Percentiles rank a stretch among this genome's conserved stretches.
Conservation (phyloP, 2,888 invertebrate genomes). For the Archips xylosteana region DNA sequence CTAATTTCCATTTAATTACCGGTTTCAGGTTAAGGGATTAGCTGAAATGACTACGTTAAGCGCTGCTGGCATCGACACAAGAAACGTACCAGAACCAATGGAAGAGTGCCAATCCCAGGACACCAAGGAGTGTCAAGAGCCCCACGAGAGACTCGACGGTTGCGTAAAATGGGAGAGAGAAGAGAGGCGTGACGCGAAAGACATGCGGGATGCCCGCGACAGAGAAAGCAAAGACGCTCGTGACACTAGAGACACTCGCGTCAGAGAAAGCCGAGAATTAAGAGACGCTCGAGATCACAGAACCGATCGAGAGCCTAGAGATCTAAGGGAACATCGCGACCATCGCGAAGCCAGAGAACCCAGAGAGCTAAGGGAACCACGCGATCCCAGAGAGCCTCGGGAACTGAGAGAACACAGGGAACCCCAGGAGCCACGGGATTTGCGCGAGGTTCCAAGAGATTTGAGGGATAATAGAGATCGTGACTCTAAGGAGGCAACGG, state of each 20-base stretch:
- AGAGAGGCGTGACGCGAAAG: slow-evolving; percentile 71
- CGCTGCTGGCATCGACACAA: slow-evolving; percentile 85
- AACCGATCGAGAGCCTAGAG: slow-evolving; percentile 62
- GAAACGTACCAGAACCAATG: slow-evolving; percentile 81
- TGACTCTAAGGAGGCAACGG: slow-evolving; percentile 72
- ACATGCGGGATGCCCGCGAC: slow-evolving; percentile 66
- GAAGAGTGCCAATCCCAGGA: slow-evolving; percentile 77
- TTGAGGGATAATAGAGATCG: slow-evolving; percentile 70
- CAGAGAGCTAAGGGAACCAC: slow-evolving; percentile 62
- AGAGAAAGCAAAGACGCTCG: slow-evolving; percentile 71
- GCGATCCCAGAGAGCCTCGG: slow-evolving; percentile 65
- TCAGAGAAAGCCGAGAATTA: slow-evolving; percentile 64
- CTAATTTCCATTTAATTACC: not conserved
- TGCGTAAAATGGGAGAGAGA: slow-evolving; percentile 73
- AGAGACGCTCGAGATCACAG: slow-evolving; percentile 54
- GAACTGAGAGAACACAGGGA: slow-evolving; percentile 63
- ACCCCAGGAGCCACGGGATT: slow-evolving; percentile 53
- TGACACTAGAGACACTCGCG: slow-evolving; percentile 66
- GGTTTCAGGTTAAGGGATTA: slow-evolving; percentile 91
- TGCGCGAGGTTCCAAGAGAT: slow-evolving; percentile 61
- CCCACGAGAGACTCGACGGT: slow-evolving; percentile 68
- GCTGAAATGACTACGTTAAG: slow-evolving; percentile 96
- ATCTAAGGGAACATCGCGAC: slow-evolving; percentile 64
- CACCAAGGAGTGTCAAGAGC: slow-evolving; percentile 66
- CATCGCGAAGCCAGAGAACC: slow-evolving; percentile 58